A percentile compares a stretch with the other conserved stretches of the same genome.
Conservation (phyloP, 2,113 vertebrate genomes). For the Oreochromis spilurus region DNA sequence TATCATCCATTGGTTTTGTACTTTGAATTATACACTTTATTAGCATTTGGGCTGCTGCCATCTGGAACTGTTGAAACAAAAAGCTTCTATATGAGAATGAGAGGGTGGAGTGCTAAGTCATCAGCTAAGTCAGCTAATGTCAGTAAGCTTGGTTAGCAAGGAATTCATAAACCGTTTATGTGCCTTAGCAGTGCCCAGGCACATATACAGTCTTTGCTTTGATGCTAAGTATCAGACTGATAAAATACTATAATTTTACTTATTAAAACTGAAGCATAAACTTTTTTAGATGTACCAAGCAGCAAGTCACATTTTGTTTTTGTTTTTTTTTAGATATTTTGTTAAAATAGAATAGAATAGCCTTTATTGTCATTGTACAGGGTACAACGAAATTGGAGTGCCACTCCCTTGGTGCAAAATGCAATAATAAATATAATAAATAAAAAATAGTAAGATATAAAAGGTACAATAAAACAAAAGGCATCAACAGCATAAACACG, state of each 20-base stretch:
- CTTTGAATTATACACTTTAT: not conserved
- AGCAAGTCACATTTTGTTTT: not conserved
- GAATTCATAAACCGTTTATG: not conserved
- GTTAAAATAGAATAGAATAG: too few species aligned
- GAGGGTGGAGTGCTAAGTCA: not conserved
- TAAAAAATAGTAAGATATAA: too few species aligned
- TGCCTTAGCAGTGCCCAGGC: not conserved
- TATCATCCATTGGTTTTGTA: not conserved
- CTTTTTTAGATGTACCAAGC: not conserved
- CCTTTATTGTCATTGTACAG: too few species aligned
- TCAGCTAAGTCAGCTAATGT: not conserved
- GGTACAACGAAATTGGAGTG: too few species aligned
- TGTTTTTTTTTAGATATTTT: not conserved
- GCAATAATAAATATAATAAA: too few species aligned
- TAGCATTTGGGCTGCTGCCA: not conserved
- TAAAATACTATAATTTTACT: not conserved
- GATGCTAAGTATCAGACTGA: not conserved
- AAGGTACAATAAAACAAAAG: too few species aligned
- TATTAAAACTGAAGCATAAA: not conserved
- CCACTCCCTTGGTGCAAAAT: too few species aligned
- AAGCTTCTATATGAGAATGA: not conserved
- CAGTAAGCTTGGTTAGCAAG: not conserved
- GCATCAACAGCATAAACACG: not conserved
- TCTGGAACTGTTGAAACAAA: not conserved
- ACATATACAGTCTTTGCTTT: not conserved